Evolutionary conservation across 35 echinoderm and acorn worm genomes (phyloP).

Genomic region (Stichopus chloronotus): DNA sequence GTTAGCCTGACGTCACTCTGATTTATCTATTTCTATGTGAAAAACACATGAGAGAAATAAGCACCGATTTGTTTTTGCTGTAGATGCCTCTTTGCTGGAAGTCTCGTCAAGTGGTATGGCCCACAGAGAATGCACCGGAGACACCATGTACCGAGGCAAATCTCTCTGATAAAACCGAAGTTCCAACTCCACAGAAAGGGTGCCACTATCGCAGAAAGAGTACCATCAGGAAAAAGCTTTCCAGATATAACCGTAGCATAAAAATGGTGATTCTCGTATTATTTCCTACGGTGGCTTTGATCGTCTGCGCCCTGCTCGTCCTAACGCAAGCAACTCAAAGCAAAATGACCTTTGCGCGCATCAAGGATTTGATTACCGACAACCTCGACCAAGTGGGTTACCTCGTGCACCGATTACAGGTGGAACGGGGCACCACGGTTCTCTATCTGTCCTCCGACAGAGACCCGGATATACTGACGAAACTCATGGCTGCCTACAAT

Average conservation of each 20-base stretch:
- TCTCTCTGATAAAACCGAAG: not conserved
- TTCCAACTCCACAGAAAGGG: not conserved
- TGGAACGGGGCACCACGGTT: constrained; percentile 61
- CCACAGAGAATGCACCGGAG: not conserved
- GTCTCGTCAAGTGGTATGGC: not conserved
- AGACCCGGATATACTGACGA: not conserved
- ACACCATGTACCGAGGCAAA: not conserved
- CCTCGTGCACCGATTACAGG: constrained; percentile 64
- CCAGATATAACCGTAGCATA: constrained; percentile 27
- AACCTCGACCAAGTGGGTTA: constrained; percentile 63
- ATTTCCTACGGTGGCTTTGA: constrained; percentile 24
- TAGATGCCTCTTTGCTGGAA: not conserved
- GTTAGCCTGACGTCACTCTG: too few relatives aligned
- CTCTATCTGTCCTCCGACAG: constrained; percentile 49
- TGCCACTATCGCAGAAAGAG: not conserved
- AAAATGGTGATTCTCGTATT: constrained; percentile 50
- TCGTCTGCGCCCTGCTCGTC: constrained; percentile 2
- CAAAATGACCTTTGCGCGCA: not conserved
- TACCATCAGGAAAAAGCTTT: not conserved
- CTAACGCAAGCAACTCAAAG: not conserved
- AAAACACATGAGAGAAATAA: too few relatives aligned
- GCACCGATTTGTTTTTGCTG: not conserved
- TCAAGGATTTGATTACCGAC: not conserved
- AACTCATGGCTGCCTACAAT: constrained; percentile 33
- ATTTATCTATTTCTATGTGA: too few relatives aligned